Evolutionary conservation across 1,140 invertebrate species (phyloP), one percentile per base, ranked within the genome.

Genomic region (Ceratitis capitata): DNA sequence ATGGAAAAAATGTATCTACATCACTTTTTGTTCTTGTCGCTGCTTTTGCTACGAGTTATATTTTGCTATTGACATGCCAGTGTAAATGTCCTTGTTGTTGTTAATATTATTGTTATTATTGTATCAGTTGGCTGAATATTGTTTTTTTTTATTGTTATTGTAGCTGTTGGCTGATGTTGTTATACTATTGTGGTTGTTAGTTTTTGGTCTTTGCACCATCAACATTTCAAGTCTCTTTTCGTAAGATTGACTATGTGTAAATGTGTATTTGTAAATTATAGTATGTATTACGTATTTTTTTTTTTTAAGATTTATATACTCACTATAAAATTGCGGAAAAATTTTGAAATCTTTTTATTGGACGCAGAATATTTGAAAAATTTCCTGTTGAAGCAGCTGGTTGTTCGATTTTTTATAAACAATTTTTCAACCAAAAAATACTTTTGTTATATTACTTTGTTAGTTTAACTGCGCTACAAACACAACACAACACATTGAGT

Each of bases 271-370:
- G 7, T 12, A 78, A n/a, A 78, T n/a, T 45, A 78, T 14, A 69
- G 3, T 35, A 32, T 29, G 56, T 61, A 61, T 61, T 29, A 47
- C 35, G 47, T 45, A 26, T 23, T 16, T 45, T 58, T 58, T 58
- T 26, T n/a, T n/a, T 23, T 16, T 29, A 16, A 35, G n/a, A 32
- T 51, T 2, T 51, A 29, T 32, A 51, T 83, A 91, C 90, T 91
- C 88, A 91, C 90, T 90, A 91, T 89, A 91, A 88, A 91, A 90
- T 91, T 91, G 90, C 86, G 90, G 90, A 91, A 91, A 91, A 91
- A 91, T 91, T 90, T 91, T 91, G 90, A 83, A 69, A 69, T 39
- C 84, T 51, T 84, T 69, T 85, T 74, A 61, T 64, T 45, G 3
- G n/a, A 12, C 69, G 2, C 19, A 4, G 3, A 26, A 78, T 39